A percentile compares a stretch with the other conserved stretches of the same genome.
Conservation (phyloP, 1,140 invertebrate genomes). For the Brachionus koreanus region DNA sequence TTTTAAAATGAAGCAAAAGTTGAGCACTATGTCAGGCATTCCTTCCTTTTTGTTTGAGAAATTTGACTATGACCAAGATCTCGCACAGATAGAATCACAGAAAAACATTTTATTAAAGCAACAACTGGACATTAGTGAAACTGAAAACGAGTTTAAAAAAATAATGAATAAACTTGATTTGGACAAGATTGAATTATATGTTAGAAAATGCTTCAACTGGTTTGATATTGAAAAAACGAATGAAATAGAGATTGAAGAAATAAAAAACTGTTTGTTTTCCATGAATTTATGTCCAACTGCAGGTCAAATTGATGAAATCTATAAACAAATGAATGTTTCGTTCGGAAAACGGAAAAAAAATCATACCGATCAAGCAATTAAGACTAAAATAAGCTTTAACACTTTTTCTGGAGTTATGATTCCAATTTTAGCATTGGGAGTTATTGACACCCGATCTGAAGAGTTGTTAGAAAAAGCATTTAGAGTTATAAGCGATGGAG, state of each 20-base stretch:
- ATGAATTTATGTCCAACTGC: constrained; percentile 22
- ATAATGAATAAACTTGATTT: neutral
- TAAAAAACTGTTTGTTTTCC: neutral
- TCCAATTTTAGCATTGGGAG: neutral
- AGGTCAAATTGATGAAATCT: neutral
- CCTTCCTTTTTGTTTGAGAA: neutral
- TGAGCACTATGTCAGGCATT: neutral
- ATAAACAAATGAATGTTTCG: neutral
- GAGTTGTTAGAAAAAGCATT: neutral
- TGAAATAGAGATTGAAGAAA: neutral
- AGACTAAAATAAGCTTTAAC: neutral
- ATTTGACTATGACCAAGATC: neutral
- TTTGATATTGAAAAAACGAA: constrained; percentile 7
- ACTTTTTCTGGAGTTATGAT: neutral
- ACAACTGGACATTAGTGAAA: neutral
- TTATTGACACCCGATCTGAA: neutral
- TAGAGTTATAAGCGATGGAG: neutral
- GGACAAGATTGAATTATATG: neutral
- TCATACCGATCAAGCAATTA: neutral
- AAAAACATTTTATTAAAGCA: neutral
- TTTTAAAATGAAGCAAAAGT: neutral
- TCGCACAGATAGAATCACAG: neutral
- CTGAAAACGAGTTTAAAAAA: neutral
- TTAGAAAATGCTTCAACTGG: neutral
- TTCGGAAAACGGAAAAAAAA: neutral